Evolutionary conservation across 2,113 vertebrate species (phyloP).

Genomic region (Microtus richardsoni): DNA sequence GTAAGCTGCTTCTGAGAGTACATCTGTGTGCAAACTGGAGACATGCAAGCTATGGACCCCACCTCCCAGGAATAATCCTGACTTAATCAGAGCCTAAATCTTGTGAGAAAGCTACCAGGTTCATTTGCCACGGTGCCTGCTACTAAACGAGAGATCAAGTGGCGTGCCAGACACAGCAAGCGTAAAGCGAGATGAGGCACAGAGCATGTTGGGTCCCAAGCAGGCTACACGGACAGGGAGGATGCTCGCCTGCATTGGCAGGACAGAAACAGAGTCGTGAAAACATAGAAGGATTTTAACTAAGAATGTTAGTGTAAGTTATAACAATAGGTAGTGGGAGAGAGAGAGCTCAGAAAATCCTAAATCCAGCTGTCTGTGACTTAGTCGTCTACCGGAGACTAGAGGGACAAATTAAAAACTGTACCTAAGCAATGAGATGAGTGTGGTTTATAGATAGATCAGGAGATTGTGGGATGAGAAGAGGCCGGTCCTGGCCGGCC

Average conservation of each 20-base stretch:
- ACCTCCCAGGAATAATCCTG: neutral
- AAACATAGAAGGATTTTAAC: neutral
- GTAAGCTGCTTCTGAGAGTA: slow-evolving; percentile 11
- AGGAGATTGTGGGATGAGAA: neutral
- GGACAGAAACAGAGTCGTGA: neutral
- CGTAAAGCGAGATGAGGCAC: neutral
- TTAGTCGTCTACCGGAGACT: neutral
- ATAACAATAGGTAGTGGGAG: neutral
- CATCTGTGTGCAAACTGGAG: neutral
- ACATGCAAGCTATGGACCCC: neutral
- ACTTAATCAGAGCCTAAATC: neutral
- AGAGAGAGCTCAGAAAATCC: slow-evolving; percentile 37
- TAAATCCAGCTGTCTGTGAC: neutral
- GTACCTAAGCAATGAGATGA: neutral
- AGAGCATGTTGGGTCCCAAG: neutral
- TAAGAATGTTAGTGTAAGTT: neutral
- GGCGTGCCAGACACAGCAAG: neutral
- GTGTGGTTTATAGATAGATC: neutral
- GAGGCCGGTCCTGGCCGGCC: neutral
- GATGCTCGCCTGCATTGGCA: neutral
- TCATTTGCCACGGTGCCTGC: neutral
- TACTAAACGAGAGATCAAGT: neutral
- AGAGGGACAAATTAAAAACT: neutral
- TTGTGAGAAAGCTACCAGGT: neutral
- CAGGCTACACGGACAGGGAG: neutral